Conservation (phyloP, 2,797 vertebrate species). For the Stomatorhinus walkeri region DNA sequence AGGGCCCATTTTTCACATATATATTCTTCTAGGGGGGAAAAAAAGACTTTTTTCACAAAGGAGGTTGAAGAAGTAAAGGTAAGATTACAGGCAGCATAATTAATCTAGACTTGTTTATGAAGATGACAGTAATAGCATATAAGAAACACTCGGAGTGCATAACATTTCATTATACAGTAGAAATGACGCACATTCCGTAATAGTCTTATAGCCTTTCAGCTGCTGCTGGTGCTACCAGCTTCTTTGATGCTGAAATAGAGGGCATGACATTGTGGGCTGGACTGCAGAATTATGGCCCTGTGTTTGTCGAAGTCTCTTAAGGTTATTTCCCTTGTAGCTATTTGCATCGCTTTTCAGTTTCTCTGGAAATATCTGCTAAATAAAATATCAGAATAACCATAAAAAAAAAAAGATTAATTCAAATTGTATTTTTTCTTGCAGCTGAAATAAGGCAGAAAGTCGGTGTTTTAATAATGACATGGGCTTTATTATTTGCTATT, state of each 20-base stretch:
- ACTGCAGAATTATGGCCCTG: not conserved
- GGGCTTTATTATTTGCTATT: not conserved
- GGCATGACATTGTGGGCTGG: not conserved
- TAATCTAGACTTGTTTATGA: conserved; percentile 4
- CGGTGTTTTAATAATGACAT: not conserved
- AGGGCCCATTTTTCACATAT: not conserved
- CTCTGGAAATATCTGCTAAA: not conserved
- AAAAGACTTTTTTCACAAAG: not conserved
- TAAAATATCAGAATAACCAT: not conserved
- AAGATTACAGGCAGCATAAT: not conserved
- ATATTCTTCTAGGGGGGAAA: not conserved
- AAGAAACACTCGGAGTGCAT: not conserved
- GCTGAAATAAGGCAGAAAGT: not conserved
- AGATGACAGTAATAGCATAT: not conserved
- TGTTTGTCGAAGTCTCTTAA: not conserved
- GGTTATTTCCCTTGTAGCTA: not conserved
- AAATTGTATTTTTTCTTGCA: not conserved
- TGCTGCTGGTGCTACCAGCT: not conserved
- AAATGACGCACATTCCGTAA: not conserved
- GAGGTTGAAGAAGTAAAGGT: not conserved
- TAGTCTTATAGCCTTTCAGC: not conserved
- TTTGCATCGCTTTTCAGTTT: not conserved
- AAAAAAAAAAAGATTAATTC: not conserved
- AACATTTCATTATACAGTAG: not conserved
- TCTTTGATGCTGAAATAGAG: conserved; percentile 1